Conservation (phyloP, 2,888 invertebrate genomes). For the Formica aserva region DNA sequence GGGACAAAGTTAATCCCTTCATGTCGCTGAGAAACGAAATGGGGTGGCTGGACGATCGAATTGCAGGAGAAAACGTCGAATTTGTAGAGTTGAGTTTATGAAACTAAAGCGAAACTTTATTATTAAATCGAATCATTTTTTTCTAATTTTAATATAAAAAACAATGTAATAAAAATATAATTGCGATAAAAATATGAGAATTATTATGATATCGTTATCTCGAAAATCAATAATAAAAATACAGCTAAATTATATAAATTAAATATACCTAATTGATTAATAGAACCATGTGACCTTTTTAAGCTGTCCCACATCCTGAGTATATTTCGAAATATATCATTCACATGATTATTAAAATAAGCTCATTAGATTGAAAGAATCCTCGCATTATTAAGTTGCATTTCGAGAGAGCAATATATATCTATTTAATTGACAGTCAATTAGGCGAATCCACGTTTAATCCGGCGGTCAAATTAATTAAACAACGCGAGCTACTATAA, state of each 20-base stretch:
- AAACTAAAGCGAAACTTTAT: not conserved
- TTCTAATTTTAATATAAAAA: not conserved
- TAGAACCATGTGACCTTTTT: not conserved
- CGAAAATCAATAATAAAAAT: not conserved
- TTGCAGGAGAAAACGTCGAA: not conserved
- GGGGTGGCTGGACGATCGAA: conserved; percentile 2
- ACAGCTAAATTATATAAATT: not conserved
- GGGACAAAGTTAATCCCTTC: conserved; percentile 44
- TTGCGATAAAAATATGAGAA: not conserved
- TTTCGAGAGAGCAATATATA: not conserved
- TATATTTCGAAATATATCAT: conserved; percentile 1
- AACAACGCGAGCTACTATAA: conserved; percentile 39
- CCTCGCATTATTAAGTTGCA: conserved; percentile 22
- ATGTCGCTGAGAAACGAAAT: conserved; percentile 24
- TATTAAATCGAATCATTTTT: not conserved
- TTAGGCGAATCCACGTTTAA: conserved; percentile 24
- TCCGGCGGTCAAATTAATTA: conserved; percentile 39
- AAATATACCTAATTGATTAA: not conserved
- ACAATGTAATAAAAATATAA: not conserved
- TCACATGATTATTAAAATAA: conserved; percentile 13
- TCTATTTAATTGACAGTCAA: conserved; percentile 1
- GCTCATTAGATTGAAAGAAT: conserved; percentile 13
- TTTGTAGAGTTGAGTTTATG: not conserved
- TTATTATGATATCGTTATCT: not conserved
- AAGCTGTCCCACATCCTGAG: not conserved